Base-by-base conservation (phyloP, 2,888 invertebrate genomes). In the Anthophora plumipes region DNA sequence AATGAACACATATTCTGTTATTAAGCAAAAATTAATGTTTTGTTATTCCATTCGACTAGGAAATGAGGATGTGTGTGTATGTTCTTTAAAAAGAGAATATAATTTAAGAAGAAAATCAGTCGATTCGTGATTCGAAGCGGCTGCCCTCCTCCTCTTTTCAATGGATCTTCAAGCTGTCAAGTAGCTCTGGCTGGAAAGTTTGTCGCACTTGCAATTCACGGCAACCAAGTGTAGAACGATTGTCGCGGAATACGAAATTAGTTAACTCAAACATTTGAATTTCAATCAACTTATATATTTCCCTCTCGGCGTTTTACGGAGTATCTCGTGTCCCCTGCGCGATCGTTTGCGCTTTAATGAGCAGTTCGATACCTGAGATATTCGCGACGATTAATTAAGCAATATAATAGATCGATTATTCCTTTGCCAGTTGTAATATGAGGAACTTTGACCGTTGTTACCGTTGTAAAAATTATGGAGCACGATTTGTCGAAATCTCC, bases 171-270 rank as follows among this genome's bases (percentile, higher is more conserved):
- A 46, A 59, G 52, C 59, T 72, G 50, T 39, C 46, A 67, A 81
- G 70, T 57, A 57, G 22, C 60, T 61, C 41, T 11, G 72, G 41
- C 68, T 54, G 57, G 61, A 80, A 85, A 86, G 77, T 86, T 80
- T 50, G 25, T 17, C 48, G 54, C 67, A 50, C 61, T 85, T 82
- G 25, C 39, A 50, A 83, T 73, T 76, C 76, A 73, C 64, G 70
- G 52, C 55, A 43, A 48, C 63, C 63, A 60, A 77, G 54, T 68
- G 64, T 73, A 55, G 63, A 66, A 37, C 68, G 77, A 81, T 75
- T 80, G 61, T 66, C 57, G 17, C 50, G 68, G 72, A 75, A 84
- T 70, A 71, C 46, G 68, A 80, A 84, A 68, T 86, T 84, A 77
- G 59, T 61, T 77, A 73, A 79, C 69, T 79, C 60, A 68, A 77